Evolutionary conservation across 1,140 invertebrate species (phyloP).

Genomic region (Habropoda laboriosa): DNA sequence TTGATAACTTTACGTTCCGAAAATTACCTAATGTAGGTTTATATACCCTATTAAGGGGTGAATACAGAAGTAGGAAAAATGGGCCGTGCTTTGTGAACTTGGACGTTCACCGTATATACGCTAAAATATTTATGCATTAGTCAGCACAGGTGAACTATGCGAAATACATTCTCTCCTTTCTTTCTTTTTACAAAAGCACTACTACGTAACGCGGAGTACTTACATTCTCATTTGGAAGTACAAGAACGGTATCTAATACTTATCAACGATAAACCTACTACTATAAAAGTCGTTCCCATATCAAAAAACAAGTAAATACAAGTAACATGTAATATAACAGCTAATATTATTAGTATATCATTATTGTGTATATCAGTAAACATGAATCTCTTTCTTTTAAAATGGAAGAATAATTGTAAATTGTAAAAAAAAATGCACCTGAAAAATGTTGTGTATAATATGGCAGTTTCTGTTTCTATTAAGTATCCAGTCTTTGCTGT

Average conservation of each 20-base stretch:
- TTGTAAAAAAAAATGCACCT: slow-evolving; percentile 21
- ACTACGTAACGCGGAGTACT: slow-evolving; percentile 19
- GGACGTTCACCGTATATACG: slow-evolving; percentile 23
- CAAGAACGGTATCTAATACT: slow-evolving; percentile 30
- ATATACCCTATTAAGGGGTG: slow-evolving; percentile 33
- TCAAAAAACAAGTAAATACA: slow-evolving; percentile 30
- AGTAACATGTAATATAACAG: slow-evolving; percentile 23
- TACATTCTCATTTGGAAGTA: slow-evolving; percentile 25
- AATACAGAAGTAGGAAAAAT: slow-evolving; percentile 51
- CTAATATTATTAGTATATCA: slow-evolving; percentile 30
- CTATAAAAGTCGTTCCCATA: slow-evolving; percentile 13
- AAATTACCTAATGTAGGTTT: slow-evolving; percentile 46
- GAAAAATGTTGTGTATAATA: slow-evolving; percentile 11
- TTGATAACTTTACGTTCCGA: slow-evolving; percentile 32
- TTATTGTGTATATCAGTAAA: slow-evolving; percentile 13
- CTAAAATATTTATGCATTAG: slow-evolving; percentile 46
- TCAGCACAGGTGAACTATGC: slow-evolving; percentile 39
- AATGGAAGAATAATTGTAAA: slow-evolving; percentile 18
- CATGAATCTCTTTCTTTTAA: not conserved
- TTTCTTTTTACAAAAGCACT: slow-evolving; percentile 36
- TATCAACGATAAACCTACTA: slow-evolving; percentile 22
- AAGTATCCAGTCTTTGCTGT: slow-evolving; percentile 35
- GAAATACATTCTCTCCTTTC: slow-evolving; percentile 22
- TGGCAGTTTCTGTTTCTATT: slow-evolving; percentile 42
- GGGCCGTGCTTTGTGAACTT: slow-evolving; percentile 51